phyloP scores from a whole-genome alignment of 2,797 vertebrate species.

The Hephaestus fuliginosus region DNA sequence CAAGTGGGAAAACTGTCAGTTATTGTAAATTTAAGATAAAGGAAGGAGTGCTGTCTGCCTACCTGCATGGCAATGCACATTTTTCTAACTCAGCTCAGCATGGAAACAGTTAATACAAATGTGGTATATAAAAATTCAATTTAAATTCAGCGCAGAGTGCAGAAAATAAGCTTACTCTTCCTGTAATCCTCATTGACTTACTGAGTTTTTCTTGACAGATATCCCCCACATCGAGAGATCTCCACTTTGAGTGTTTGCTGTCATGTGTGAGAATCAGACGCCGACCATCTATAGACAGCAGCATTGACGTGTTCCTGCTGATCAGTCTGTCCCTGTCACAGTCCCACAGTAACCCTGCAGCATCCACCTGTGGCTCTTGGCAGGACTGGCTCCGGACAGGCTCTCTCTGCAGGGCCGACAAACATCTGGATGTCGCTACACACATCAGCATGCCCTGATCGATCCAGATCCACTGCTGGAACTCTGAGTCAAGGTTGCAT shows the following conservation, averaged over 20 bases:
- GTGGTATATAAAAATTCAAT: neutral
- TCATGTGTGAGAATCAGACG: constrained; percentile 52
- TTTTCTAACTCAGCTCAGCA: neutral
- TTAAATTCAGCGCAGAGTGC: neutral
- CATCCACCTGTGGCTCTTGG: constrained; percentile 4
- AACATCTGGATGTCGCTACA: constrained; percentile 73
- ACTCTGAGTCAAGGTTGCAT: constrained; percentile 75
- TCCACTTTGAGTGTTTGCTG: constrained; percentile 77
- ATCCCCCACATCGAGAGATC: constrained; percentile 75
- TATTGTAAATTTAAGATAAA: neutral
- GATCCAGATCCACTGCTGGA: constrained; percentile 85
- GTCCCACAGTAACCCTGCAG: constrained; percentile 72
- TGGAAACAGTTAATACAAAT: neutral
- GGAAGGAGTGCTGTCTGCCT: no score
- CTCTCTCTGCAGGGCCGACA: constrained; percentile 63
- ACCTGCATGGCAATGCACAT: neutral
- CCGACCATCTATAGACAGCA: constrained; percentile 59
- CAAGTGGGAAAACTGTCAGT: neutral
- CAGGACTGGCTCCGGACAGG: constrained; percentile 73
- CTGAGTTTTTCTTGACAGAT: constrained; percentile 82
- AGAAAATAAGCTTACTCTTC: neutral
- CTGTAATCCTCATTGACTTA: constrained; percentile 59
- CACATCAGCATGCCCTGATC: constrained; percentile 67
- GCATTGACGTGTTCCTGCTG: constrained; percentile 62
- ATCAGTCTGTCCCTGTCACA: constrained; percentile 77